Evolutionary conservation across 1,140 invertebrate species (phyloP), one percentile per base, ranked within the genome.

Genomic region (Tetragnatha versicolor): DNA sequence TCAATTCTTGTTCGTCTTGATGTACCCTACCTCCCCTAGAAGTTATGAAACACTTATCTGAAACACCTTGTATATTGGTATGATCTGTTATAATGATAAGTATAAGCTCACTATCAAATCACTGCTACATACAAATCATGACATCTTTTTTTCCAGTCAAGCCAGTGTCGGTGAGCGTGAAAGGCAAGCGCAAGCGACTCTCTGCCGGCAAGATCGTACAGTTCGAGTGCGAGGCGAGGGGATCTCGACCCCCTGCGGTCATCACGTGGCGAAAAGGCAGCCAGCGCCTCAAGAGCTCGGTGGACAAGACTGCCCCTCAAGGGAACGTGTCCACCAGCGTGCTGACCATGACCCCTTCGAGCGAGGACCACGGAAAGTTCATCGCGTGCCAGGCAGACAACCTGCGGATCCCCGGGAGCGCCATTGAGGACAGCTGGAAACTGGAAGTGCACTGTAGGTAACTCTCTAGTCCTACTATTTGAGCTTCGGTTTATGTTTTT

Each of bases 361-460:
- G 93, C 86, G 88, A 90, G 53, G 93, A 95, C 86, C 90, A 92
- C 55, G 93, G 92, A 17, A 93, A 91, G 83, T 92, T 91, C 85
- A 86, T 96, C 79, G 90, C 91, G 3, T 96, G 94, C 85, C 89
- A 91, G 70, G 92, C 93, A 6, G 92, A 94, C 84, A 95, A 95
- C 86, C 90, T 92, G 83, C 27, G 51, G 45, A 80, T 82, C 31
- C 87, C 88, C 31, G 89, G 88, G 27, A 87, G 89, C 42, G 85
- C 88, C 1, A 87, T 95, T 29, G 92, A 94, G 87, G 93, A 94
- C 85, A 91, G 91, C 78, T 95, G 93, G 93, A 91, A 89, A 81
- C 87, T 96, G 61, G 91, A 93, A 85, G 93, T 96, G 85, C 92
- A 94, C 85, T 95, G 94, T 95, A 89, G 90, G 91, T 89, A 76